Evolutionary conservation across 2,797 vertebrate genomes (phyloP).

Genomic region (Remorina albescens): DNA sequence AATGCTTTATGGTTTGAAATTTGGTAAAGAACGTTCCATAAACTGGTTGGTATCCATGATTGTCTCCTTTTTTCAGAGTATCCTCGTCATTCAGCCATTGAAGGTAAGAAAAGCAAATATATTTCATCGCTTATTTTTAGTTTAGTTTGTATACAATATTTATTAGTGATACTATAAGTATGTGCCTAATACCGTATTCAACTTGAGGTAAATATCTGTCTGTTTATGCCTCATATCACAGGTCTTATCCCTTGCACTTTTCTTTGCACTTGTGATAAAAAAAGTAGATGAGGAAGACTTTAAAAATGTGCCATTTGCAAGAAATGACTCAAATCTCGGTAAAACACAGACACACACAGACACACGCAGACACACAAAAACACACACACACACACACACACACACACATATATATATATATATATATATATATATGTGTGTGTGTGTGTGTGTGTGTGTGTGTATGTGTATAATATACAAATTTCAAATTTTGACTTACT

Average conservation of each 20-base stretch:
- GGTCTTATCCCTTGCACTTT: conserved; percentile 92
- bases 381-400: too few species aligned
- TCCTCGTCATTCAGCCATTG: conserved; percentile 92
- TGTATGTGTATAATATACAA: too few species aligned
- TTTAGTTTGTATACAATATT: background rate
- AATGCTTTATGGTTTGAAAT: conserved; percentile 93
- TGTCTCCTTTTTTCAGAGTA: conserved; percentile 92
- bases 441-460: too few species aligned
- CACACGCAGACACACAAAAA: too few species aligned
- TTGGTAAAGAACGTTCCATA: conserved; percentile 90
- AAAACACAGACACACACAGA: conserved; percentile 30
- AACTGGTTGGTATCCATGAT: conserved; percentile 93
- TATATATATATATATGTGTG: too few species aligned
- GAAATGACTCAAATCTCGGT: conserved; percentile 79
- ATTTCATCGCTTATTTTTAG: too few species aligned
- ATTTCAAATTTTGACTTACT: background rate
- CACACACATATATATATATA: too few species aligned
- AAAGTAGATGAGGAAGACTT: conserved; percentile 90
- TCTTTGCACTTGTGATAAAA: conserved; percentile 93
- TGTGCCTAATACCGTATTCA: background rate
- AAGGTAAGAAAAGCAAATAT: conserved; percentile 82
- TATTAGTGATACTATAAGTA: background rate
- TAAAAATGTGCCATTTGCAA: conserved; percentile 71
- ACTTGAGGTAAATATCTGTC: accelerated
- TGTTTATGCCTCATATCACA: conserved; percentile 58